phyloP scores from a whole-genome alignment of 2,797 vertebrate genomes.

The Artibeus lituratus region DNA sequence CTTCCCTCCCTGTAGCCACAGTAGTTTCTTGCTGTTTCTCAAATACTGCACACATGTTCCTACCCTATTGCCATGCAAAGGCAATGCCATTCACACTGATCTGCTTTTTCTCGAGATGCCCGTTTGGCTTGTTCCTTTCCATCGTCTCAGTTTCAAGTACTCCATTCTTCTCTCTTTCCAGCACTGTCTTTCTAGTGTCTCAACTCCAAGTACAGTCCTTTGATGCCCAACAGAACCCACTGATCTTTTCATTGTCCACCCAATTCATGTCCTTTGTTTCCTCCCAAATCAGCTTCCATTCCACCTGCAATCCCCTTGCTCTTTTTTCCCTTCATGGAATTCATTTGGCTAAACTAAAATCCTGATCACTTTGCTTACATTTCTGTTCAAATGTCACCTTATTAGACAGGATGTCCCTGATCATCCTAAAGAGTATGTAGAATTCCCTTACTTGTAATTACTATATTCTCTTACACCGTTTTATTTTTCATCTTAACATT shows the following conservation, averaged over 20 bases:
- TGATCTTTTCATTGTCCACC: not conserved
- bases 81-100: not conserved
- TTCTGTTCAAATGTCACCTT: slow-evolving; percentile 35
- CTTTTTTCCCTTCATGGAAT: not conserved
- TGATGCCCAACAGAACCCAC: not conserved
- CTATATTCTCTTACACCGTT: not conserved
- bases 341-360: not conserved
- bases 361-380: not conserved
- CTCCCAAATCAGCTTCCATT: not conserved
- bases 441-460: not conserved
- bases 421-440: not conserved
- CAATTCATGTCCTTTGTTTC: not conserved
- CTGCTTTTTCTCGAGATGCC: not conserved
- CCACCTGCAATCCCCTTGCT: not conserved
- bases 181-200: not conserved
- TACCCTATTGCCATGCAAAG: not conserved
- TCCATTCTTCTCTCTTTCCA: not conserved
- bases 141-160: not conserved
- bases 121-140: not conserved
- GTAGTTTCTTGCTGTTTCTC: not conserved
- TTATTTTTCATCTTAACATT: not conserved
- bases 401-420: not conserved
- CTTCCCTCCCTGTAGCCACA: not conserved
- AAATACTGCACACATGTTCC: not conserved
- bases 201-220: not conserved